Evolutionary conservation across 1,140 invertebrate species (phyloP), one percentile per base, ranked within the genome.

Genomic region (Phenacoccus solenopsis): DNA sequence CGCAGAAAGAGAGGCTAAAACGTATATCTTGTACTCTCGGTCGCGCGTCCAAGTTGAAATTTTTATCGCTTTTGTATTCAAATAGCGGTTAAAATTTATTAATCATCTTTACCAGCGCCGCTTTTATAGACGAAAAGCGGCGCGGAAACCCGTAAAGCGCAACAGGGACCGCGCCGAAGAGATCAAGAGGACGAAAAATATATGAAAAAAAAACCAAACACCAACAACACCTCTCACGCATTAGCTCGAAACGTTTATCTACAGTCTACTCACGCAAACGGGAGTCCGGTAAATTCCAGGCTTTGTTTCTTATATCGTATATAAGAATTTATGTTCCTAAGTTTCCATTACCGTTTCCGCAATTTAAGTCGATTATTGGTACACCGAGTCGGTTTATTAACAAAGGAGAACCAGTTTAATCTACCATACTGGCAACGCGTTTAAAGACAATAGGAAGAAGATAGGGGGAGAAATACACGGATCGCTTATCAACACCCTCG

Each of bases 271-370:
- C 59, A 64, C 59, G 59, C 59, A 64, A 64, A 64, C 59, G 25
- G 59, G 25, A 64, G 59, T 64, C 59, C 59, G 25, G 59, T 27
- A 64, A 27, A 64, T 64, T 64, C 59, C 25, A 49, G 38, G 59
- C 59, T 64, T 64, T 64, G 59, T 64, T 64, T 64, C 59, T 64
- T 64, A 24, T 27, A 64, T n/a, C 9, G 32, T 38, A 22, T 27
- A 64, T 64, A 64, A 64, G 25, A 64, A 64, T 64, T 64, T 64
- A 64, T 64, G 59, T 64, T 64, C 22, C 22, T 27, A 24, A 64
- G 59, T 64, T 64, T 64, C 59, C 59, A 64, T 64, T 64, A 64
- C 59, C 59, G 25, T 64, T 64, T 64, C 59, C 59, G 59, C 59
- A 64, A 64, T 64, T 64, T 64, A 64, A 24, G 25, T 64, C 59